Evolutionary conservation across 2,888 invertebrate species (phyloP), one percentile per base, ranked within the genome.

Genomic region (Agrotis segetum): DNA sequence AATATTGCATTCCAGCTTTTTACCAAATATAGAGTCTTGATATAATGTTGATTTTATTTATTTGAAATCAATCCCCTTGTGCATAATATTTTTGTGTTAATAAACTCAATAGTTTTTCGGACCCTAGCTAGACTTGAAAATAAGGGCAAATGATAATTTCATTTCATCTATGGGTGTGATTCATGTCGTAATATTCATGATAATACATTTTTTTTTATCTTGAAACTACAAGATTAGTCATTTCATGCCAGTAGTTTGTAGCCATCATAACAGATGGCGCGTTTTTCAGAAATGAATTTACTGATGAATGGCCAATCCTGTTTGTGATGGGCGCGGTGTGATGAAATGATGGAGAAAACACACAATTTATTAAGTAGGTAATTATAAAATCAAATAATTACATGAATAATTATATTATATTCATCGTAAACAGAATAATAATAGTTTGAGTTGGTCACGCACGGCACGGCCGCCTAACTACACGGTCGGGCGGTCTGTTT

Each of bases 1-100:
- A 93, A 91, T 88, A 88, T 92, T 93, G 94, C 95, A 95, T 96
- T 96, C 96, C 95, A 95, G 94, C 95, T 87, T 92, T 92, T 92
- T 92, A 94, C 92, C 91, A 92, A 94, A 93, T 93, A 95, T 91
- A 92, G 88, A 89, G 84, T 90, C 88, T 88, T 86, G 79, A 84
- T 85, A 89, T 88, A 87, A 87, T 61, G 74, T 70, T 70, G 50
- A 66, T 82, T 72, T 86, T 85, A 83, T 82, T 85, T 79, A 83
- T 79, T 67, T 67, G 61, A 53, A n/a, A 21, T 7, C 17, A 21
- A 56, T 58, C 49, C 58, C 40, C 40, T 9, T 40, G 40, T 40
- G 40, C 40, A 29, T 44, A 24, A 2, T 16, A 1, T 66, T 50
- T 46, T 2, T 17, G 17, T 59, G 7, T 2, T 44, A 44, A 14